Percentiles rank a stretch among this genome's conserved stretches.
Conservation (phyloP, 2,888 invertebrate species). For the Clostera curtula region DNA sequence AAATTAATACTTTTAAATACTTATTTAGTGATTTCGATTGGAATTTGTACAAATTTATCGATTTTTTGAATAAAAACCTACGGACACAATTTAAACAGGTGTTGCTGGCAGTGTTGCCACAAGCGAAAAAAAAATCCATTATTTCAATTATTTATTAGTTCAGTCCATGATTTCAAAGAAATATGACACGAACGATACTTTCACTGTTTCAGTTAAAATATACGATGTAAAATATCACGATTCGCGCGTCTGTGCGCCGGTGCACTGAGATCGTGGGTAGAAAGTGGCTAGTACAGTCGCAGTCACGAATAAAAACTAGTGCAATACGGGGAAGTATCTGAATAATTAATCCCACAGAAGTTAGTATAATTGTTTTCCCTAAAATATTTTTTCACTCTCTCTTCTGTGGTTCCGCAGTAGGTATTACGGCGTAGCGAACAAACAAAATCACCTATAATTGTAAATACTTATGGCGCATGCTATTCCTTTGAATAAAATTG, state of each 20-base stretch:
- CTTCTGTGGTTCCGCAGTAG: too few relatives aligned
- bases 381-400: conserved; percentile 17
- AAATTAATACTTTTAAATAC: too few relatives aligned
- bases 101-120: too few relatives aligned
- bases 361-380: conserved; percentile 15
- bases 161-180: conserved; percentile 12
- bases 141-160: not conserved
- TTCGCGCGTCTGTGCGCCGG: conserved; percentile 19
- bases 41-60: too few relatives aligned
- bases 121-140: too few relatives aligned
- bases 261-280: conserved; percentile 24
- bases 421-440: too few relatives aligned
- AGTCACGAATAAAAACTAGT: conserved; percentile 26
- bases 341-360: conserved; percentile 20
- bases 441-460: too few relatives aligned
- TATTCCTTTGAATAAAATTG: too few relatives aligned
- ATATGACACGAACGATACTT: conserved; percentile 21
- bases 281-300: conserved; percentile 21
- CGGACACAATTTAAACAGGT: too few relatives aligned
- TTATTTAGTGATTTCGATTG: too few relatives aligned
- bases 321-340: conserved; percentile 17
- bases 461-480: too few relatives aligned
- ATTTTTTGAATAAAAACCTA: too few relatives aligned
- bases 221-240: conserved; percentile 28
- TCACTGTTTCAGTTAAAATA: conserved; percentile 23